A percentile compares a stretch with the other conserved stretches of the same genome.
Conservation (phyloP, 2,888 invertebrate genomes). For the Caenorhabditis sulstoni region DNA sequence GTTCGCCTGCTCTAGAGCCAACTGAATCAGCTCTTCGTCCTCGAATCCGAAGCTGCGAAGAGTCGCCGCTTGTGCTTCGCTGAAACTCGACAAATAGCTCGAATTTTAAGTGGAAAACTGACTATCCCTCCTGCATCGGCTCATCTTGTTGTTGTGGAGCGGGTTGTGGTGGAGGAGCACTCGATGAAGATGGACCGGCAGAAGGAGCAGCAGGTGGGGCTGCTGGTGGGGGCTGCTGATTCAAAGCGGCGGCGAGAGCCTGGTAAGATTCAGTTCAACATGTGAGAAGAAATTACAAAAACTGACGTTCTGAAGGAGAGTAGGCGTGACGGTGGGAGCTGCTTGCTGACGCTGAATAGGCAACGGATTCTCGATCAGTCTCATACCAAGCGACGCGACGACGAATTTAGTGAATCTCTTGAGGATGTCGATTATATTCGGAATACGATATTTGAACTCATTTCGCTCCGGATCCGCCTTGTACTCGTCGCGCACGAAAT, state of each 20-base stretch:
- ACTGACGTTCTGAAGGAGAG: slow-evolving; percentile 26
- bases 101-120: neutral
- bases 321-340: slow-evolving; percentile 9
- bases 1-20: slow-evolving; percentile 43
- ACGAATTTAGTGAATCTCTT: neutral
- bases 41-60: slow-evolving; percentile 49
- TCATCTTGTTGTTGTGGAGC: slow-evolving; percentile 13
- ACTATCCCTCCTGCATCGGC: slow-evolving; percentile 30
- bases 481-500: slow-evolving; percentile 16
- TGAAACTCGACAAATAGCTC: neutral
- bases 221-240: neutral
- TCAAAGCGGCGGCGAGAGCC: slow-evolving; percentile 33
- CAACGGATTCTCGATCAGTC: neutral
- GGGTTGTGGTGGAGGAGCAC: slow-evolving; percentile 1
- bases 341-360: neutral
- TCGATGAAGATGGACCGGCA: neutral
- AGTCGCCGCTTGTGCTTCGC: slow-evolving; percentile 17
- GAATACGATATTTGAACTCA: slow-evolving; percentile 29
- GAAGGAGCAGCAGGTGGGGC: neutral
- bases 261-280: neutral
- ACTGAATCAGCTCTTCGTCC: slow-evolving; percentile 26
- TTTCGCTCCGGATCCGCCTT: slow-evolving; percentile 3
- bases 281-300: neutral
- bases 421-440: slow-evolving; percentile 4
- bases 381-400: slow-evolving; percentile 8